phyloP scores from a whole-genome alignment of 2,888 invertebrate genomes.

The Sesia bembeciformis region DNA sequence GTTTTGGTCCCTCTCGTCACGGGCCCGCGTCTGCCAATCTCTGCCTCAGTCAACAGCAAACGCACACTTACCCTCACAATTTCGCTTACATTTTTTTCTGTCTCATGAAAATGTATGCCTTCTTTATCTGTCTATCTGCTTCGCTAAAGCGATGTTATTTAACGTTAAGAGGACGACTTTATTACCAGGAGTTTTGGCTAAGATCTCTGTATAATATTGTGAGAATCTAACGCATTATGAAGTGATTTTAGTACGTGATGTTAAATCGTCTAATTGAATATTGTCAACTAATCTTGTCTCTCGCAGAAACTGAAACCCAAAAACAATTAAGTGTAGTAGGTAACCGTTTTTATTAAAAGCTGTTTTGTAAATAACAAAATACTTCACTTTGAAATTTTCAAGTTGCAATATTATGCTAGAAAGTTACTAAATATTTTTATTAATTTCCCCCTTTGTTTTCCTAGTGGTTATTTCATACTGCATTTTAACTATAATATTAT shows the following conservation, averaged over 20 bases:
- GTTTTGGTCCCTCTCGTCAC: slow-evolving; percentile 16
- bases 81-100: slow-evolving; percentile 49
- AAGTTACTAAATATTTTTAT: no score
- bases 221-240: background rate
- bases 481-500: no score
- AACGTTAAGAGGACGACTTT: slow-evolving; percentile 54
- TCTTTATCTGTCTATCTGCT: slow-evolving; percentile 57
- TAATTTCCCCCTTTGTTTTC: no score
- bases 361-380: no score
- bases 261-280: no score
- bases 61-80: slow-evolving; percentile 46
- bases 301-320: no score
- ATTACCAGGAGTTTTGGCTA: slow-evolving; percentile 39
- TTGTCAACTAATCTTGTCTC: no score
- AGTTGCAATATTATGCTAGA: no score
- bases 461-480: no score
- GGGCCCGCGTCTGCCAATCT: slow-evolving; percentile 37
- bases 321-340: no score
- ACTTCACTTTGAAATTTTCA: no score
- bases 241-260: background rate
- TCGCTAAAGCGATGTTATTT: slow-evolving; percentile 59
- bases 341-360: no score
- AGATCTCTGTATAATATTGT: slow-evolving; percentile 31
- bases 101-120: slow-evolving; percentile 56
- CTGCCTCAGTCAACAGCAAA: slow-evolving; percentile 36